phyloP scores from a whole-genome alignment of 2,797 vertebrate genomes.

The Falco biarmicus region DNA sequence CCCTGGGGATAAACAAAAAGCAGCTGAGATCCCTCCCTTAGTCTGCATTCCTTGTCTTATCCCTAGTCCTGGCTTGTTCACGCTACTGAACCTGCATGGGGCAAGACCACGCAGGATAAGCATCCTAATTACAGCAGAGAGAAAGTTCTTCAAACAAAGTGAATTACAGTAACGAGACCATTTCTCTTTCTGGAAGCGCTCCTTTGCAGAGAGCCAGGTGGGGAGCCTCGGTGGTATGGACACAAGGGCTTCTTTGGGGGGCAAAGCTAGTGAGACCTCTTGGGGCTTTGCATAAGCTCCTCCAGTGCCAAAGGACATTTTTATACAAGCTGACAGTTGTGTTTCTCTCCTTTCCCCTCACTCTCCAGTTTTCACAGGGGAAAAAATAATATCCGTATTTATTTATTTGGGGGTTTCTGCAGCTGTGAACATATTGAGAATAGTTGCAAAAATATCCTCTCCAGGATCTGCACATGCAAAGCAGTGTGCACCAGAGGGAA shows the following conservation, averaged over 20 bases:
- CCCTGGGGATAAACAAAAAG: background rate
- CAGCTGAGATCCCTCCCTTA: background rate
- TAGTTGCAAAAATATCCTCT: background rate
- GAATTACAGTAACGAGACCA: background rate
- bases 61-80: background rate
- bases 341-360: background rate
- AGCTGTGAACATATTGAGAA: background rate
- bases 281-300: background rate
- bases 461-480: background rate
- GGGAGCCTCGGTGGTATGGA: background rate
- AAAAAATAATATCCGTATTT: background rate
- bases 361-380: fast-evolving
- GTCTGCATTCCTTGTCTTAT: background rate
- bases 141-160: background rate
- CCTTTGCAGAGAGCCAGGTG: fast-evolving
- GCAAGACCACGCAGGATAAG: background rate
- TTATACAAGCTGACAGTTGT: background rate
- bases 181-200: background rate
- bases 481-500: fast-evolving
- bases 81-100: fast-evolving
- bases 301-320: background rate
- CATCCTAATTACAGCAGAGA: background rate
- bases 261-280: background rate
- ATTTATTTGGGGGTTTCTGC: background rate
- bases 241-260: background rate